These are phyloP conservation scores for Myripristis jacobus DNA, from an alignment of 2,797 vertebrate species.

Conservation along the genomic window DNA sequence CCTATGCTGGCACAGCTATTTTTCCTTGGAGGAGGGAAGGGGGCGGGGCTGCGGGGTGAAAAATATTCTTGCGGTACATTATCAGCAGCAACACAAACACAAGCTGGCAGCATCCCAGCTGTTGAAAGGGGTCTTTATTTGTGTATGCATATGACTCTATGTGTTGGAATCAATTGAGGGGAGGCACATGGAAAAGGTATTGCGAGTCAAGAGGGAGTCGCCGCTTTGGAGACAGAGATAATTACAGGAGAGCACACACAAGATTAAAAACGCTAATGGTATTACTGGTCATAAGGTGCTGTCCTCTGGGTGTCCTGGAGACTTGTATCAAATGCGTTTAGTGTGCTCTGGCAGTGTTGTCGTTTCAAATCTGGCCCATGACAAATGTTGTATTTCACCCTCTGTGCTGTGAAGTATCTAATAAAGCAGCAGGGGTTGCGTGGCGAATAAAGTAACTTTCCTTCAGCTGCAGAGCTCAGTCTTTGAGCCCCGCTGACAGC, in stretches of 20 bases:
- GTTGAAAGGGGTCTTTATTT: conserved; percentile 67
- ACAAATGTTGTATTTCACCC: conserved; percentile 37
- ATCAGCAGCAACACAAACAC: conserved; percentile 77
- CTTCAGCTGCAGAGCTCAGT: conserved; percentile 46
- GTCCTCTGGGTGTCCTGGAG: conserved; percentile 61
- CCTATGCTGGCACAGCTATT: conserved; percentile 53
- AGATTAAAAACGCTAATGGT: conserved; percentile 74
- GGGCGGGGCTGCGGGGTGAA: conserved; percentile 19
- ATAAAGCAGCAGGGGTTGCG: conserved; percentile 41
- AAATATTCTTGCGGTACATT: conserved; percentile 65
- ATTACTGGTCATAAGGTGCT: conserved; percentile 68
- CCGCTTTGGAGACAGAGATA: conserved; percentile 65
- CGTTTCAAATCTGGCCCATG: conserved; percentile 55
- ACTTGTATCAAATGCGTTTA: conserved; percentile 53
- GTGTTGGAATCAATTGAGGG: conserved; percentile 55
- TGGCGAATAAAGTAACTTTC: conserved; percentile 44
- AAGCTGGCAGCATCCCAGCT: conserved; percentile 71
- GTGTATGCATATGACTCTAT: conserved; percentile 48
- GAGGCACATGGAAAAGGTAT: conserved; percentile 38
- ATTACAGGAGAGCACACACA: conserved; percentile 67
- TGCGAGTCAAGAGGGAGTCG: conserved; percentile 57
- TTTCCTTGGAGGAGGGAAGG: conserved; percentile 38
- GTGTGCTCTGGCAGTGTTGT: conserved; percentile 28
- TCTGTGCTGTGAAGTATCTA: conserved; percentile 26
- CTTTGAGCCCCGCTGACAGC: conserved; percentile 57